phyloP scores from a whole-genome alignment of 2,888 invertebrate species.

The Perizoma affinitatum region DNA sequence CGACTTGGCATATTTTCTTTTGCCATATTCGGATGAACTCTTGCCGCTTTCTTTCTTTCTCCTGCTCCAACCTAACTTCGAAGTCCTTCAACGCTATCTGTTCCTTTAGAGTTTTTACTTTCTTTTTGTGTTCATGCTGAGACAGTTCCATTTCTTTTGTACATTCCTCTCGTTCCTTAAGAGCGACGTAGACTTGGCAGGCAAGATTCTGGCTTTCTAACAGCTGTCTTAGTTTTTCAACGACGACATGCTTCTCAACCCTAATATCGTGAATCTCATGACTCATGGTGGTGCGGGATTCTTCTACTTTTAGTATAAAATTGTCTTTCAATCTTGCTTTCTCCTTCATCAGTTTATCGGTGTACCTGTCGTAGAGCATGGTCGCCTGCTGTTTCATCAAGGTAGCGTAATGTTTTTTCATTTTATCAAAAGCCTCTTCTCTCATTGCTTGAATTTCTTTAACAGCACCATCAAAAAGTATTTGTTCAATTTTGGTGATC shows the following conservation, averaged over 20 bases:
- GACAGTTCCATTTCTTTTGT: slow-evolving; percentile 53
- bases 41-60: slow-evolving; percentile 55
- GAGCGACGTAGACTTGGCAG: slow-evolving; percentile 72
- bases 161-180: slow-evolving; percentile 69
- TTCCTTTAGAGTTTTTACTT: slow-evolving; percentile 53
- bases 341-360: slow-evolving; percentile 52
- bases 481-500: slow-evolving; percentile 58
- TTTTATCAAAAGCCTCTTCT: slow-evolving; percentile 51
- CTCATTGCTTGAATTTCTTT: slow-evolving; percentile 55
- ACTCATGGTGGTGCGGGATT: slow-evolving; percentile 41
- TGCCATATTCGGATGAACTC: slow-evolving; percentile 63
- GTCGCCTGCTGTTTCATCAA: slow-evolving; percentile 62
- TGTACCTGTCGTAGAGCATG: slow-evolving; percentile 58
- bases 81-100: slow-evolving; percentile 56
- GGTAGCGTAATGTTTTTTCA: slow-evolving; percentile 54
- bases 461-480: slow-evolving; percentile 58
- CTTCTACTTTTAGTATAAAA: slow-evolving; percentile 57
- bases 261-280: slow-evolving; percentile 65
- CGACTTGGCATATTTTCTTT: slow-evolving; percentile 69
- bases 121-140: slow-evolving; percentile 58
- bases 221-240: slow-evolving; percentile 63
- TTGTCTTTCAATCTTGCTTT: slow-evolving; percentile 54
- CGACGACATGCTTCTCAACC: slow-evolving; percentile 65
- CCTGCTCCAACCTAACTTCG: slow-evolving; percentile 54
- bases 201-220: slow-evolving; percentile 72